Evolutionary conservation across 2,888 invertebrate species (phyloP), one percentile per base, ranked within the genome.

Genomic region (Tetragonisca angustula): DNA sequence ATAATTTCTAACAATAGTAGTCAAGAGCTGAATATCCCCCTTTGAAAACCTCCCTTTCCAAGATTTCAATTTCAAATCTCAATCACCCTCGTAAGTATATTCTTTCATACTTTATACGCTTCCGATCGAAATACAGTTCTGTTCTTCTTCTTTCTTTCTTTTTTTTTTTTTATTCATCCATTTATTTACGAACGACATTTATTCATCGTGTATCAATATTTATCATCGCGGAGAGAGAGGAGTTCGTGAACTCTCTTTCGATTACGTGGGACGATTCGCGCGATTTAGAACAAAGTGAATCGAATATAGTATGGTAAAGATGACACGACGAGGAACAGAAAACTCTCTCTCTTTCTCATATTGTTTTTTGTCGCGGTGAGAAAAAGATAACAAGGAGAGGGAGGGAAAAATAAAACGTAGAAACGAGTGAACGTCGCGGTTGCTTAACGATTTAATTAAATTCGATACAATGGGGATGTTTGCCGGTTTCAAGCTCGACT

Each of bases 381-480:
- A 52, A 49, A 67, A 1, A 24, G 5, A 49, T 11, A n/a, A 43
- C 17, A 67, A n/a, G 17, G 1, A 0, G 32, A 24, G 21, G 9
- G 21, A 62, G 19, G 3, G 15, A 49, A 24, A 24, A 24, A 56
- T 19, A 19, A 56, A 9, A n/a, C 19, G 24, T 13, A 24, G n/a
- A 21, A 21, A 21, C 6, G 17, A 49, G 24, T 1, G 43, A 68
- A n/a, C 6, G 21, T 67, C 21, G 56, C 6, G 27, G 21, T 61
- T 32, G 68, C 21, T 27, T 54, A 27, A 17, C 36, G 24, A 49
- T 80, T 77, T 77, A 71, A 81, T 77, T 61, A 61, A 81, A 77
- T 67, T 62, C n/a, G 52, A 73, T 52, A 52, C 6, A 64, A 77
- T 4, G 17, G 27, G 2, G 9, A 43, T 17, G 59, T n/a, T 21